Evolutionary conservation across 53 echinoderm and acorn worm genomes (phyloP), one percentile per base, ranked within the genome.

Genomic region (Crossaster papposus): DNA sequence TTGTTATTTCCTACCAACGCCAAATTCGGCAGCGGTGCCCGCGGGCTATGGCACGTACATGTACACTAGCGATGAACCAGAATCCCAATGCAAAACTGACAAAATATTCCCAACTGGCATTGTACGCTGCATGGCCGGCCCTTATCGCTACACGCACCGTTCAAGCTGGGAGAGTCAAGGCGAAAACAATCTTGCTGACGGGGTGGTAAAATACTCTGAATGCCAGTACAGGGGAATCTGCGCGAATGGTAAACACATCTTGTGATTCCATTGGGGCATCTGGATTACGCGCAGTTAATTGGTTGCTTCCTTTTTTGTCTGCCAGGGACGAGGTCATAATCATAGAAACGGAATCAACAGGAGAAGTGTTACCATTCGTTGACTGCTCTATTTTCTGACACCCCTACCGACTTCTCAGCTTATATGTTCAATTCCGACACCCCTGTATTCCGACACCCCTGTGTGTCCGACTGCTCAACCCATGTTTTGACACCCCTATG

Each of bases 241-340:
- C 28, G 44, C 44, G 24, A 38, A 83, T 70, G 83, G 34, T 65
- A 83, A 83, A 81, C 68, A 83, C 83, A 83, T 83, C 65, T 65
- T 70, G 37, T 32, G 29, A 31, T 37, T 83, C 65, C 51, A 44
- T 68, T 83, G 65, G 65, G 83, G 75, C 29, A 70, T 83, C 70
- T 83, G 83, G 70, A 37, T 44, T 65, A 44, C 55, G 15, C 36
- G 37, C 38, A 38, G n/a, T 55, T 84, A 84, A 84, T 30, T 71
- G 29, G 84, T 65, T 71, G 84, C 53, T 84, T 84, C 84, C 84
- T 72, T 51, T 70, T 70, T 62, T 81, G 63, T 84, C 71, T 84
- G 84, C n/a, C 70, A 23, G 71, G 71, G 84, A 84, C 71, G 84
- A 84, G 84, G 84, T 84, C 84, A 84, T 30, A 72, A n/a, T n/a